These are phyloP conservation scores for Triplophysa dalaica DNA, from an alignment of 2,113 vertebrate species.

Conservation along the genomic window DNA sequence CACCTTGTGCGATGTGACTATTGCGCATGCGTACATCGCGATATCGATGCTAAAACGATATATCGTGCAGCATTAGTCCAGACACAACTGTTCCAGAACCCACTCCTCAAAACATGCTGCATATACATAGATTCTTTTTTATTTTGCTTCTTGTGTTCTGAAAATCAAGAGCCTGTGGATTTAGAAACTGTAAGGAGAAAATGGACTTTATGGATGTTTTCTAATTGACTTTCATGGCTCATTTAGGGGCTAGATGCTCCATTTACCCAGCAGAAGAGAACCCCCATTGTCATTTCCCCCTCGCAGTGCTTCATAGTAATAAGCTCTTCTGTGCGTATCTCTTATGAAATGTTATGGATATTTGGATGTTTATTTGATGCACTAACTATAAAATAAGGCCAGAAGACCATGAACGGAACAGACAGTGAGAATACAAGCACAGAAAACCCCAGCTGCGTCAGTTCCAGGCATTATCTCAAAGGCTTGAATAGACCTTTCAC, in stretches of 20 bases:
- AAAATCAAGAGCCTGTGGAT: conserved; percentile 15
- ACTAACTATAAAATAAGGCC: conserved; percentile 13
- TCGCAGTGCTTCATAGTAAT: conserved; percentile 17
- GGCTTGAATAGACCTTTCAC: neutral
- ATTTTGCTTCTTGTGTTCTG: conserved; percentile 14
- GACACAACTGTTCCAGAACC: neutral
- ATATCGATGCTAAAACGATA: too few relatives aligned
- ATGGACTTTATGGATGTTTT: conserved; percentile 58
- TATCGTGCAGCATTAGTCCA: too few relatives aligned
- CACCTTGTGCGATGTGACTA: too few relatives aligned
- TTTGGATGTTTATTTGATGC: conserved; percentile 12
- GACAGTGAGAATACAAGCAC: neutral
- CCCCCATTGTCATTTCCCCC: conserved; percentile 9
- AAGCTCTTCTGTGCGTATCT: conserved; percentile 14
- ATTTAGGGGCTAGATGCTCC: conserved; percentile 44
- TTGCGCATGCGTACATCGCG: too few relatives aligned
- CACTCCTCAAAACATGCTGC: conserved; percentile 38
- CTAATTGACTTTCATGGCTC: conserved; percentile 61
- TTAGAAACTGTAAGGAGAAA: conserved; percentile 18
- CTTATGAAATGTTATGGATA: conserved; percentile 22
- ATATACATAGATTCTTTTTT: conserved; percentile 4
- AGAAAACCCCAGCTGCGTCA: neutral
- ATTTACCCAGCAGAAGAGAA: conserved; percentile 39
- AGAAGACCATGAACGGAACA: conserved; percentile 11
- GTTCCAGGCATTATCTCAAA: neutral